Evolutionary conservation across 2,113 vertebrate genomes (phyloP), one percentile per base, ranked within the genome.

Genomic region (Cranoglanis bouderius): DNA sequence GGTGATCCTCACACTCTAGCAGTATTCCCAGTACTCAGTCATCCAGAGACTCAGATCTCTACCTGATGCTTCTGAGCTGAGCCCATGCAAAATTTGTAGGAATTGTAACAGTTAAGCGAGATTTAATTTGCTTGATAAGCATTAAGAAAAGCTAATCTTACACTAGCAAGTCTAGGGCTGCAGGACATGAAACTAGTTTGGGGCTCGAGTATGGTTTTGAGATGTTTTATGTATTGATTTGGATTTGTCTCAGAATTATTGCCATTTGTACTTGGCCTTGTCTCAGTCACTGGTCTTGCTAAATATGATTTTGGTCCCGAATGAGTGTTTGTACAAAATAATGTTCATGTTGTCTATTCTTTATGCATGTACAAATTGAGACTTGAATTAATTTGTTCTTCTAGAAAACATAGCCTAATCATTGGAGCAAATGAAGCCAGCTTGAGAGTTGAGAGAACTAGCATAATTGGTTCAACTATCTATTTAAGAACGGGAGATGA

Each of bases 51-150:
- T 4, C 46, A 53, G 77, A 82, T 13, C 26, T n/a, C 43, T 14
- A n/a, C 43, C 19, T 24, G 32, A 82, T 5, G 32, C 32, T 32
- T 57, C 32, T 4, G 1, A 82, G 32, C 80, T 57, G 29, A 82
- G 32, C 32, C 80, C 80, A 82, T 82, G 80, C 80, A 82, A 82
- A 82, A 82, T 82, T 24, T 35, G 3, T 24, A 57, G 32, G 80
- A 38, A 38, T 59, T 82, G 53, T 82, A 38, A 82, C 80, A 82
- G 4, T 3, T 57, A 57, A 59, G 80, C 0, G 1, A 82, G 80
- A 82, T 82, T 82, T 82, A 5, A 82, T 59, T 82, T 82, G 80
- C 80, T 82, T 82, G 80, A 82, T 82, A 57, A 40, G 80, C 80
- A 82, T 82, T 82, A 82, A 82, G 80, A 59, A 59, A 55, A 35